Base-by-base conservation (phyloP, 2,113 vertebrate genomes). In the Oceanites oceanicus region DNA sequence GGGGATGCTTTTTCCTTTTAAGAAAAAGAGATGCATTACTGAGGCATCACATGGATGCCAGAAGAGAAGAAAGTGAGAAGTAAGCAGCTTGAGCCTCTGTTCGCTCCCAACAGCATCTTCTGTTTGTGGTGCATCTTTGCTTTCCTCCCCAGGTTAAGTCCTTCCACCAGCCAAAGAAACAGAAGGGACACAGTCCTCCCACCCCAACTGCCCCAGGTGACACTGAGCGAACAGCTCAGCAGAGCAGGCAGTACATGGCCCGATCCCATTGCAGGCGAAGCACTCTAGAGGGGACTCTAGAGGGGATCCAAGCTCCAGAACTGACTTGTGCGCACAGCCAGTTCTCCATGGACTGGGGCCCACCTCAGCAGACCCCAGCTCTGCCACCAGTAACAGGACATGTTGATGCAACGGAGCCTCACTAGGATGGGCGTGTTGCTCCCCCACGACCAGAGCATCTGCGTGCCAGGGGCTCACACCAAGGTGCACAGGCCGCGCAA, bases 361-460 rank as follows among this genome's bases (percentile, higher is more conserved):
- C 59, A 10, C 9, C 50, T 62, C 40, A 26, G 36, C 26, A 14
- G 50, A 13, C 5, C 40, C 56, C 82, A 40, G 26, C 27, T 38
- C 23, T 9, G 34, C 53, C 77, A 27, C 26, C 15, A 1, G n/a
- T 67, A 21, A 20, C 5, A 5, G 49, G 58, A 55, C 4, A 3
- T 0, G 15, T 3, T 4, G 50, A 47, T 2, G 2, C 34, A 34
- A 68, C 0, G 2, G 17, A 66, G 66, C 70, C n/a, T 22, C 0
- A 0, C 32, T 2, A 10, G 25, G 85, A 55, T 1, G 50, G 49
- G 20, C 10, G 2, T 1, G 0, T 8, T 14, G 49, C 20, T 49
- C 15, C 82, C 36, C 42, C 42, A 15, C 4, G 4, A 25, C 30
- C 16, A 6, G 34, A 13, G 15, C 34, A 19, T 19, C 36, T 1